phyloP scores from a whole-genome alignment of 2,113 vertebrate genomes.

The Phaethon lepturus region DNA sequence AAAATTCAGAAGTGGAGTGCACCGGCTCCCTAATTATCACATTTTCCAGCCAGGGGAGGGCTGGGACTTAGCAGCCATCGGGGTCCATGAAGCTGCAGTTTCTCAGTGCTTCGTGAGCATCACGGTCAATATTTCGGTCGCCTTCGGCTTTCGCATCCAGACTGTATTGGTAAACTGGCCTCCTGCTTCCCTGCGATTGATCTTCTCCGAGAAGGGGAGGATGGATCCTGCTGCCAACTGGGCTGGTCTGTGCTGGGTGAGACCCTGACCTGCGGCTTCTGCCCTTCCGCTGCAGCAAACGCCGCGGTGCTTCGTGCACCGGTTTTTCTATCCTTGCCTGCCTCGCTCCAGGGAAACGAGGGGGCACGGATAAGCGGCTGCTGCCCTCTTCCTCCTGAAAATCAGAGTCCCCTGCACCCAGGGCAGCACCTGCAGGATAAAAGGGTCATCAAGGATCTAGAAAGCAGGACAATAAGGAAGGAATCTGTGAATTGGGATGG shows the following conservation, averaged over 20 bases:
- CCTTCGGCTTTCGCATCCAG: neutral
- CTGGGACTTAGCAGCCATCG: neutral
- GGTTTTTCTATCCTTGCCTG: accelerated
- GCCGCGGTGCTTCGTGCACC: accelerated
- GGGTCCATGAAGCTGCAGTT: neutral
- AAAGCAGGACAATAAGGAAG: neutral
- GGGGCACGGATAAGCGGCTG: neutral
- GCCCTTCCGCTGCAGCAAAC: neutral
- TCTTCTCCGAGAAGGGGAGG: neutral
- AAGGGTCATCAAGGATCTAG: neutral
- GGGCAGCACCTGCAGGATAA: neutral
- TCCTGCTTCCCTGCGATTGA: neutral
- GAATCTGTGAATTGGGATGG: no score
- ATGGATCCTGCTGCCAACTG: neutral
- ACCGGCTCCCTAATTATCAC: neutral
- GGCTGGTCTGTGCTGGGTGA: neutral
- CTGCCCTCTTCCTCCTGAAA: neutral
- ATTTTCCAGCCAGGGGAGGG: neutral
- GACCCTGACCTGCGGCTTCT: neutral
- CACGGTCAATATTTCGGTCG: neutral
- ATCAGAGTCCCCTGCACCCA: neutral
- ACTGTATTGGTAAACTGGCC: neutral
- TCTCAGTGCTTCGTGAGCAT: neutral
- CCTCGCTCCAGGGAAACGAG: neutral
- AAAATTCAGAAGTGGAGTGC: neutral